Evolutionary conservation across 2,888 invertebrate species (phyloP).

Genomic region (Hydrotaea cyrtoneurina): DNA sequence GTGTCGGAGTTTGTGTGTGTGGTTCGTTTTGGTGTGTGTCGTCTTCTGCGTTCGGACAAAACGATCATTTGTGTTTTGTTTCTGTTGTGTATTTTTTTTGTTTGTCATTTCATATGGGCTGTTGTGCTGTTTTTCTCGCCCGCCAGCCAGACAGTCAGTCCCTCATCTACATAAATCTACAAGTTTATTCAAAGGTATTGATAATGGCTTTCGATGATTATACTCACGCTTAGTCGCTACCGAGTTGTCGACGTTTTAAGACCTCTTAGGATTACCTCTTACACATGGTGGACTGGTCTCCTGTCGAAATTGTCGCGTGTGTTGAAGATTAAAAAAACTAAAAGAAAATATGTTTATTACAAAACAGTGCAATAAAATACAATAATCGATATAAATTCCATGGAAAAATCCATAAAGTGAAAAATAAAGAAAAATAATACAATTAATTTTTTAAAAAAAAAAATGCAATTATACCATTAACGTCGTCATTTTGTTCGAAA

Average conservation of each 20-base stretch:
- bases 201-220: slow-evolving; percentile 51
- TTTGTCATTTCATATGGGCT: slow-evolving; percentile 39
- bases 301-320: slow-evolving; percentile 31
- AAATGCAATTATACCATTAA: neutral
- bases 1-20: neutral
- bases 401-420: too few species aligned
- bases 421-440: slow-evolving; percentile 13
- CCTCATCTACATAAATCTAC: neutral
- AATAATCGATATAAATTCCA: too few species aligned
- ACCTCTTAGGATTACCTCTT: slow-evolving; percentile 34
- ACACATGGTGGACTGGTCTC: slow-evolving; percentile 5
- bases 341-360: neutral
- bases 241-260: slow-evolving; percentile 51
- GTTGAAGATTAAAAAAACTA: slow-evolving; percentile 19
- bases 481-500: neutral
- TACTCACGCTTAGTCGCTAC: slow-evolving; percentile 57
- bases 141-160: slow-evolving; percentile 19
- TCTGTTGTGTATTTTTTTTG: neutral
- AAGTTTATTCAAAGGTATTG: slow-evolving; percentile 48
- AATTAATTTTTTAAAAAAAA: neutral
- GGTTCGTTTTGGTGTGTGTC: neutral
- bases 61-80: neutral
- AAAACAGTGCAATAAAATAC: slow-evolving; percentile 21
- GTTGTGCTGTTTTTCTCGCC: slow-evolving; percentile 23
- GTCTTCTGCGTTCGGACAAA: neutral